Evolutionary conservation across 2,888 invertebrate genomes (phyloP).

Genomic region (Andrena dorsata): DNA sequence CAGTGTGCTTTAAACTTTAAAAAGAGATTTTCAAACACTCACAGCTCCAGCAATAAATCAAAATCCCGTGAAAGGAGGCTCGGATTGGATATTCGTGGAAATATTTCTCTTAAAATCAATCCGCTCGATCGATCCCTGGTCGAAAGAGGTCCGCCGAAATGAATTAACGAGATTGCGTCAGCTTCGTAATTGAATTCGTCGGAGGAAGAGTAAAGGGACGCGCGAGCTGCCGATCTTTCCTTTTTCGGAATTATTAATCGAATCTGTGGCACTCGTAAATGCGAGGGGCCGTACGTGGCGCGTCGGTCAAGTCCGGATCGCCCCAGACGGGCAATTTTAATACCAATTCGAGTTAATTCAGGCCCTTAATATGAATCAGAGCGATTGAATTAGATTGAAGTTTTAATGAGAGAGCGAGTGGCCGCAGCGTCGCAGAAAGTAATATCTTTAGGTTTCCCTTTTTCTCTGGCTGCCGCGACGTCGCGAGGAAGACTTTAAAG

Average conservation of each 20-base stretch:
- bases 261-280: constrained; percentile 11
- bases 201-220: no score
- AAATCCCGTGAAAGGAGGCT: no score
- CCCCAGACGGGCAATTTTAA: constrained; percentile 58
- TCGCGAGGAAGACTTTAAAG: background rate
- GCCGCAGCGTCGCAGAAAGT: constrained; percentile 1
- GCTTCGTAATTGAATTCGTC: no score
- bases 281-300: background rate
- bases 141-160: no score
- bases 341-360: constrained; percentile 63
- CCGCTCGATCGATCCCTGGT: no score
- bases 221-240: background rate
- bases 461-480: background rate
- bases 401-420: constrained; percentile 57
- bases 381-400: constrained; percentile 66
- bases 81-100: no score
- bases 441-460: background rate
- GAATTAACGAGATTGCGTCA: no score
- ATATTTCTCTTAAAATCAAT: no score
- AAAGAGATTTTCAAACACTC: no score
- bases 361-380: constrained; percentile 62
- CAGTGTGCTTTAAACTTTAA: no score
- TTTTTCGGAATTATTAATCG: background rate
- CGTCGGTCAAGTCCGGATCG: constrained; percentile 40
- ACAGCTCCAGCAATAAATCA: no score